These are phyloP conservation scores for Thymallus thymallus DNA, from an alignment of 2,113 vertebrate genomes.

Conservation along the genomic window DNA sequence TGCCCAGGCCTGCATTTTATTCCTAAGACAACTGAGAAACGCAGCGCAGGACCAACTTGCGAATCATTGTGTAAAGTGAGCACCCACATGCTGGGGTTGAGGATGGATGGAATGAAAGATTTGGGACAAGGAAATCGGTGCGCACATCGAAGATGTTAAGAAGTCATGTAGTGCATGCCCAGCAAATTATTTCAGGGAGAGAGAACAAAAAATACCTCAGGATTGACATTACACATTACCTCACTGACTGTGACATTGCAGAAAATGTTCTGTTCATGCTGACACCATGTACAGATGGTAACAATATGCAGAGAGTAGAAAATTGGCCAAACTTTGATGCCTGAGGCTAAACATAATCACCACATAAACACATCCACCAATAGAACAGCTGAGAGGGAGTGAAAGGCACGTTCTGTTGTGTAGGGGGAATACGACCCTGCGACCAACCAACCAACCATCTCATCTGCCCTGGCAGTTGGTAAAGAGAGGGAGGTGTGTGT, in stretches of 20 bases:
- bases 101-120: no score
- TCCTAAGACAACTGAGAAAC: no score
- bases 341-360: neutral
- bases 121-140: no score
- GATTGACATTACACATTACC: no score
- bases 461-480: slow-evolving; percentile 54
- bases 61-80: no score
- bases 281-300: slow-evolving; percentile 16
- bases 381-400: slow-evolving; percentile 33
- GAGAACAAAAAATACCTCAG: no score
- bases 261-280: slow-evolving; percentile 3
- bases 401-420: slow-evolving; percentile 38
- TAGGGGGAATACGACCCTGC: slow-evolving; percentile 46
- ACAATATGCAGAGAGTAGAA: slow-evolving; percentile 15
- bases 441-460: slow-evolving; percentile 56
- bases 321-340: slow-evolving; percentile 29
- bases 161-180: no score
- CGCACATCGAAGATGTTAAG: no score
- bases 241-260: slow-evolving; percentile 12
- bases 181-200: no score
- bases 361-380: slow-evolving; percentile 52
- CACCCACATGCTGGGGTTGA: no score
- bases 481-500: slow-evolving; percentile 46
- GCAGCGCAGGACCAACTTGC: no score
- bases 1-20: no score